These are phyloP conservation scores for Antheraea pernyi DNA, from an alignment of 1,140 invertebrate species.

Conservation along the genomic window DNA sequence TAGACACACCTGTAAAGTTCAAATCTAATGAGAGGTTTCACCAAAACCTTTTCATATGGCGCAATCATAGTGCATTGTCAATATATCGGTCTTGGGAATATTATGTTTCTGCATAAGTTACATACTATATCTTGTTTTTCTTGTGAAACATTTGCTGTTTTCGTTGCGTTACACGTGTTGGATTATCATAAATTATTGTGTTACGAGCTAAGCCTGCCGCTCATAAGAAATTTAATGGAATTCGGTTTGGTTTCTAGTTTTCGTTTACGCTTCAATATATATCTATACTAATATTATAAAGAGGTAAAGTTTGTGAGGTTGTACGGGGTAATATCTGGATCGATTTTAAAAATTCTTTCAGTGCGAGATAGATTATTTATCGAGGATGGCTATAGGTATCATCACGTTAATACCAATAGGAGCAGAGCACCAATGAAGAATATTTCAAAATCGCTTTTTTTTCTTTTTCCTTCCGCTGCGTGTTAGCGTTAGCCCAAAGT, in stretches of 20 bases:
- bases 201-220: not conserved
- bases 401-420: too few species aligned
- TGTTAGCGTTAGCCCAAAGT: too few species aligned
- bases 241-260: not conserved
- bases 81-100: slow-evolving; percentile 37
- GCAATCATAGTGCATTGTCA: slow-evolving; percentile 43
- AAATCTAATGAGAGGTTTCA: slow-evolving; percentile 45
- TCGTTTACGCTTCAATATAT: not conserved
- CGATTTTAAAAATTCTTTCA: too few species aligned
- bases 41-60: slow-evolving; percentile 33
- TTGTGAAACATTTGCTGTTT: slow-evolving; percentile 4
- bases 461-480: too few species aligned
- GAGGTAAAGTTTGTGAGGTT: too few species aligned
- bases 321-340: too few species aligned
- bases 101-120: slow-evolving; percentile 27
- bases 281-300: too few species aligned
- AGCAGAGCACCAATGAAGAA: too few species aligned
- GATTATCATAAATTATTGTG: slow-evolving; percentile 13
- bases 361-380: too few species aligned
- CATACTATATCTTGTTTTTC: not conserved
- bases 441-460: too few species aligned
- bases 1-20: slow-evolving; percentile 34
- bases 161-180: slow-evolving; percentile 4
- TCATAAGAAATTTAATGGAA: not conserved
- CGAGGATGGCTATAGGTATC: too few species aligned